phyloP scores from a whole-genome alignment of 2,888 invertebrate species.

The Epinotia brunnichana region DNA sequence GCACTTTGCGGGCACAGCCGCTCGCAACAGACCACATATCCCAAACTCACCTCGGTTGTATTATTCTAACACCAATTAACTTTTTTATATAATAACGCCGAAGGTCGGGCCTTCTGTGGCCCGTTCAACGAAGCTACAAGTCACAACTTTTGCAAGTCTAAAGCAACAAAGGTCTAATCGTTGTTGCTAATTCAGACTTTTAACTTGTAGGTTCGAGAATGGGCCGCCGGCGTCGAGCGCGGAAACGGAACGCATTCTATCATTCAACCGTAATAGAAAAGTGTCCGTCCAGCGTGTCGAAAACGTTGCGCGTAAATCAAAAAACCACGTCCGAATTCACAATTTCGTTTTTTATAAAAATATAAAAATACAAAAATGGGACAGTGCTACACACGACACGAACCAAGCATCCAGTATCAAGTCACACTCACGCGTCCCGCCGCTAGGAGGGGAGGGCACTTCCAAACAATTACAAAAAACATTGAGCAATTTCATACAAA shows the following conservation, averaged over 20 bases:
- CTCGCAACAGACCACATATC: constrained; percentile 78
- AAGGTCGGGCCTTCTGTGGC: neutral
- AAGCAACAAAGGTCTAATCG: too few species aligned
- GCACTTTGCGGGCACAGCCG: constrained; percentile 49
- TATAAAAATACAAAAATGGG: constrained; percentile 84
- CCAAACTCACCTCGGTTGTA: constrained; percentile 76
- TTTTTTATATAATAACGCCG: constrained; percentile 47
- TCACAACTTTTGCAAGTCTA: too few species aligned
- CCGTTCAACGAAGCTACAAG: too few species aligned
- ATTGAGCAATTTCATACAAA: constrained; percentile 80
- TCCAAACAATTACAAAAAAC: constrained; percentile 68
- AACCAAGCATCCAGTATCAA: constrained; percentile 57
- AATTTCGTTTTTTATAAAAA: constrained; percentile 82
- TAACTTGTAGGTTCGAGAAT: too few species aligned
- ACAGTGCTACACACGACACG: constrained; percentile 73
- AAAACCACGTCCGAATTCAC: constrained; percentile 80
- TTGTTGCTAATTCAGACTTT: too few species aligned
- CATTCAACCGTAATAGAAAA: neutral
- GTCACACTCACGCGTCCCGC: constrained; percentile 69
- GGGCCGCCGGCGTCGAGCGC: constrained; percentile 5
- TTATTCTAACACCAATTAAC: constrained; percentile 75
- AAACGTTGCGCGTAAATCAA: constrained; percentile 76
- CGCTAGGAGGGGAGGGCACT: constrained; percentile 73
- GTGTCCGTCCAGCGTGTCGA: constrained; percentile 33
- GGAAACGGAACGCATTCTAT: constrained; percentile 25